A percentile compares a stretch with the other conserved stretches of the same genome.
These are phyloP conservation scores for Peromyscus leucopus DNA, from an alignment of 2,113 vertebrate species.

Conservation along the genomic window DNA sequence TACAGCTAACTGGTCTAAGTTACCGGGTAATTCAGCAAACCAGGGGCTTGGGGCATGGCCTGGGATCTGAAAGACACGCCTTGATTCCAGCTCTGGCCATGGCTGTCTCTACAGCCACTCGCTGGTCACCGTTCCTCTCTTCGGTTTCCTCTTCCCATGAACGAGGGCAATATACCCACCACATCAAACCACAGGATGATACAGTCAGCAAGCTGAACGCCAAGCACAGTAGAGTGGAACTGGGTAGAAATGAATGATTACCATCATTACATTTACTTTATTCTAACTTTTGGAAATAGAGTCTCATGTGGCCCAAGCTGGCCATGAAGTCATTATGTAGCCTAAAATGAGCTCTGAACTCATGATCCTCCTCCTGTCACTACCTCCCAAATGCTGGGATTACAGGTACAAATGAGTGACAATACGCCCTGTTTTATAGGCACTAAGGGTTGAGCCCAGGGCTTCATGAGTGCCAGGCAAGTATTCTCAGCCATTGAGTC, in stretches of 20 bases:
- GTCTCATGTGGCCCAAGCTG: not conserved
- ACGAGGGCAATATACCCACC: not conserved
- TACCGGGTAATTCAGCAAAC: not conserved
- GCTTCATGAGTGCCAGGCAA: not conserved
- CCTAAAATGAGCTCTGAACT: not conserved
- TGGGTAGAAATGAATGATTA: not conserved
- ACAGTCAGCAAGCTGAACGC: not conserved
- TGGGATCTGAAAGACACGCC: not conserved
- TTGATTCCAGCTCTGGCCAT: slow-evolving; percentile 9
- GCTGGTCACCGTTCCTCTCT: not conserved
- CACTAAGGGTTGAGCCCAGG: not conserved
- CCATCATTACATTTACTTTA: not conserved
- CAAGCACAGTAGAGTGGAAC: not conserved
- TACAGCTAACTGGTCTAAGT: not conserved
- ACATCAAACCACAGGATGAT: not conserved
- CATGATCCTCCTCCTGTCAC: too few relatives aligned
- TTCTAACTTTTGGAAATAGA: not conserved
- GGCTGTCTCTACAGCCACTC: not conserved
- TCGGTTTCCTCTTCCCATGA: slow-evolving; percentile 25
- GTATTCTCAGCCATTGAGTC: not conserved
- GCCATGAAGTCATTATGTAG: not conserved
- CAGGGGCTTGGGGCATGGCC: not conserved
- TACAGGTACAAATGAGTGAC: not conserved
- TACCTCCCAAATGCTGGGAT: not conserved
- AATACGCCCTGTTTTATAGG: not conserved